Evolutionary conservation across 2,888 invertebrate genomes (phyloP), one percentile per base, ranked within the genome.

Genomic region (Notodonta dromedarius): DNA sequence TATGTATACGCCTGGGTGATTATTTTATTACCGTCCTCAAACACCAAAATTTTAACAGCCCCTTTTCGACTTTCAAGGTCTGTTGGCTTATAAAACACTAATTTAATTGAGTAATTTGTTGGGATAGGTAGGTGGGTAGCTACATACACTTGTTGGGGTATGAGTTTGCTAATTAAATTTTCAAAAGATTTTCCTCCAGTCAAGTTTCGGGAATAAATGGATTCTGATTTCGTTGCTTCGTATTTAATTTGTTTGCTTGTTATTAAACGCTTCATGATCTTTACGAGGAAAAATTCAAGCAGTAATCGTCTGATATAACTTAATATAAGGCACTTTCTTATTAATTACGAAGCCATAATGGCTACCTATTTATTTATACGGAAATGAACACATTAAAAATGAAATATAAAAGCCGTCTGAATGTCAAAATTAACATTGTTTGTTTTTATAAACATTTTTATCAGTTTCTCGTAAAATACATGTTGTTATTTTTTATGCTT

Each of bases 51-150:
- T 54, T 54, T 40, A 61, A 57, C 54, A 54, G 57, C 54, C 54
- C 54, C 51, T 58, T 60, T 39, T 51, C 55, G 35, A 40, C 42
- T 48, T n/a, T 60, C 54, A 54, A 54, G 57, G 54, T 61, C 60
- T n/a, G 16, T 61, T 55, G 40, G 54, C 48, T 54, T 51, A 61
- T 66, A 61, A 65, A 65, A 58, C 53, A 13, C 65, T 66, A 67
- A 67, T 66, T 67, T 62, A 69, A 67, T 63, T 62, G 57, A 58
- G 60, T 62, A 63, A 65, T 64, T 65, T 62, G 54, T 69, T 58
- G 44, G n/a, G n/a, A n/a, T n/a, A n/a, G n/a, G n/a, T n/a, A 55
- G 57, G 24, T 44, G 51, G 16, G 48, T 50, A 35, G 35, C 6
- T 4, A 35, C 35, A 2, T 35, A 62, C 46, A 52, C 58, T 48